Evolutionary conservation across 37 sponge, comb jelly and placozoan species (phyloP).

Genomic region (Amphimedon queenslandica): DNA sequence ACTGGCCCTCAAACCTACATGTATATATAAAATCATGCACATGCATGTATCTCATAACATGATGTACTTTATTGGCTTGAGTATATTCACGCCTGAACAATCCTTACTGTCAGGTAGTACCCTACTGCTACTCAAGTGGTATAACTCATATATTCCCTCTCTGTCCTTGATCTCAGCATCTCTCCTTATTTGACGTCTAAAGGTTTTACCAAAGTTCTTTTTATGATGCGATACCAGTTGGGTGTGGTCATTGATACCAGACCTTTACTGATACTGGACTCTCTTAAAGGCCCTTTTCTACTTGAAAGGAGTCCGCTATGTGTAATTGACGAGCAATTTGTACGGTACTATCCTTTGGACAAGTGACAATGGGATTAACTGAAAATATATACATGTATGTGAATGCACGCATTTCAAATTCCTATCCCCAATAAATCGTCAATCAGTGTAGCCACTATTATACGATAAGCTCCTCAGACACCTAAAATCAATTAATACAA

Average conservation of each 20-base stretch:
- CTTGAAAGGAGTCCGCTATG: too few species aligned
- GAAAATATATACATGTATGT: conserved; percentile 54
- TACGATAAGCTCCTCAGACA: not conserved
- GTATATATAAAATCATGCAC: too few species aligned
- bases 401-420: conserved; percentile 34
- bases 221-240: too few species aligned
- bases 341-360: conserved; percentile 2
- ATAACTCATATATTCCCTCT: conserved; percentile 39
- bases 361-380: not conserved
- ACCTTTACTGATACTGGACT: not conserved
- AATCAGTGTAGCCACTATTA: conserved; percentile 15
- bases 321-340: conserved; percentile 1
- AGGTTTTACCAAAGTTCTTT: conserved; percentile 1
- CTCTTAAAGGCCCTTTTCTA: conserved; percentile 13
- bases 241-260: too few species aligned
- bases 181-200: not conserved
- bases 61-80: not conserved
- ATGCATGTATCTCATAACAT: too few species aligned
- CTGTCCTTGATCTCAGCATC: conserved; percentile 5
- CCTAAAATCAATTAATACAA: not conserved
- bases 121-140: conserved; percentile 11
- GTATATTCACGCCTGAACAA: not conserved
- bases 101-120: not conserved
- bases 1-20: not conserved
- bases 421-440: conserved; percentile 35